Evolutionary conservation across 2,888 invertebrate species (phyloP).

Genomic region (Cloeon dipterum): DNA sequence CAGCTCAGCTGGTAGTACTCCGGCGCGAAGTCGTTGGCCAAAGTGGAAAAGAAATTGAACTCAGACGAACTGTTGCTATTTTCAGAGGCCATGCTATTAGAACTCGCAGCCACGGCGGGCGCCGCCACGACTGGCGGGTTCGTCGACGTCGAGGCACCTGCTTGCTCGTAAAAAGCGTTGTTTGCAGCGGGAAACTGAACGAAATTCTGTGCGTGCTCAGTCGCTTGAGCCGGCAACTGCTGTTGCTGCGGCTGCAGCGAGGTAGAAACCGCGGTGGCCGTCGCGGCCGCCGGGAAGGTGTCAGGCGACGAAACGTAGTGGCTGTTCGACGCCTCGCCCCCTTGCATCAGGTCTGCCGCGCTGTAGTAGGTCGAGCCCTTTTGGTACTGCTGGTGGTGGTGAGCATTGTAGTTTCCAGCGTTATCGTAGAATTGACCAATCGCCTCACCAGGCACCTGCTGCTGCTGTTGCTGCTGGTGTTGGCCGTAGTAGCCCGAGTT

Average conservation of each 20-base stretch:
- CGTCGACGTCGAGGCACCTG: neutral
- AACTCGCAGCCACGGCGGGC: slow-evolving; percentile 19
- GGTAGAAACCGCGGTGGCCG: slow-evolving; percentile 6
- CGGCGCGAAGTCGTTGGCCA: slow-evolving; percentile 80
- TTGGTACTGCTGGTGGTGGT: slow-evolving; percentile 17
- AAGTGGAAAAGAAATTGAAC: slow-evolving; percentile 78
- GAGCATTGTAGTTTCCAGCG: slow-evolving; percentile 24
- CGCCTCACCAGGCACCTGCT: neutral
- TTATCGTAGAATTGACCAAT: slow-evolving; percentile 23
- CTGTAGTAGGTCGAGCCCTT: slow-evolving; percentile 13
- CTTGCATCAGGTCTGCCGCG: slow-evolving; percentile 13
- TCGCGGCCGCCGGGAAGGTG: slow-evolving; percentile 18
- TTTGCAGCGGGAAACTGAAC: slow-evolving; percentile 4
- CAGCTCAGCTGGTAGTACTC: slow-evolving; percentile 65
- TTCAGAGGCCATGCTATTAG: slow-evolving; percentile 19
- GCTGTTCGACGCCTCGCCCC: slow-evolving; percentile 25
- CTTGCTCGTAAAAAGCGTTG: neutral
- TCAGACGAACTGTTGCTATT: slow-evolving; percentile 84
- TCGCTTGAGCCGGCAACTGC: slow-evolving; percentile 1
- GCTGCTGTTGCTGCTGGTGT: neutral
- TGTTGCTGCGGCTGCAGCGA: slow-evolving; percentile 7
- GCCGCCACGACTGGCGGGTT: slow-evolving; percentile 4
- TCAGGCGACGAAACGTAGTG: slow-evolving; percentile 21
- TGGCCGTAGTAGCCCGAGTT: slow-evolving; percentile 6
- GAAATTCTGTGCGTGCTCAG: slow-evolving; percentile 2